Conservation (phyloP, 2,797 vertebrate species). For the Arnoldichthys spilopterus region DNA sequence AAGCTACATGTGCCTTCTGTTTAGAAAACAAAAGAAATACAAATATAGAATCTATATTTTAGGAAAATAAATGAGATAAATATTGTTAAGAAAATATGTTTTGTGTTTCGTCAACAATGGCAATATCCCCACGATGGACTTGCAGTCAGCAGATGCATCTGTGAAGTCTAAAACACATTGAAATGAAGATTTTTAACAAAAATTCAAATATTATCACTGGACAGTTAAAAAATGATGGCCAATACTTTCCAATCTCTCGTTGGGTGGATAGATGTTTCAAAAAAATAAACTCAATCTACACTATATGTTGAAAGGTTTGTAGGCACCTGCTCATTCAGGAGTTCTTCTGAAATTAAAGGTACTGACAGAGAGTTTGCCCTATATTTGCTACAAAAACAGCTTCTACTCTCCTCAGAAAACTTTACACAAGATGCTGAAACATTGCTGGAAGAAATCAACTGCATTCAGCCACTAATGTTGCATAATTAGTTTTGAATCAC, state of each 20-base stretch:
- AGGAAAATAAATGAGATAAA: neutral
- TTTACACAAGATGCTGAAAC: too few relatives aligned
- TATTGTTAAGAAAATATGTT: neutral
- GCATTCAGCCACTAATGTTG: too few relatives aligned
- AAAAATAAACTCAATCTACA: neutral
- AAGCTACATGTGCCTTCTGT: too few relatives aligned
- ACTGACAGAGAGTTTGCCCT: too few relatives aligned
- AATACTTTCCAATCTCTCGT: too few relatives aligned
- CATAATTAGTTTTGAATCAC: neutral
- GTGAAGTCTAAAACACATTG: constrained; percentile 18
- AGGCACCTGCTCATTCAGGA: neutral
- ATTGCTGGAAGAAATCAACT: too few relatives aligned
- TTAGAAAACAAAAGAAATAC: neutral
- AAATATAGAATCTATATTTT: neutral
- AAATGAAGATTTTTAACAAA: too few relatives aligned
- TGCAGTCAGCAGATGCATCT: constrained; percentile 23
- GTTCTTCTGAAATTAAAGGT: too few relatives aligned
- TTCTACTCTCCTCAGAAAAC: too few relatives aligned
- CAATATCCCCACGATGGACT: constrained; percentile 1
- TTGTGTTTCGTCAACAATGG: constrained; percentile 6
- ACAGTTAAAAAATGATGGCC: neutral
- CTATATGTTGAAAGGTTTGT: neutral
- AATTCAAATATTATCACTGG: neutral
- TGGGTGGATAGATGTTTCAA: neutral
- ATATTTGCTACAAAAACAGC: too few relatives aligned